Conservation (phyloP, 1,140 invertebrate species). For the Drosophila kohkoa region DNA sequence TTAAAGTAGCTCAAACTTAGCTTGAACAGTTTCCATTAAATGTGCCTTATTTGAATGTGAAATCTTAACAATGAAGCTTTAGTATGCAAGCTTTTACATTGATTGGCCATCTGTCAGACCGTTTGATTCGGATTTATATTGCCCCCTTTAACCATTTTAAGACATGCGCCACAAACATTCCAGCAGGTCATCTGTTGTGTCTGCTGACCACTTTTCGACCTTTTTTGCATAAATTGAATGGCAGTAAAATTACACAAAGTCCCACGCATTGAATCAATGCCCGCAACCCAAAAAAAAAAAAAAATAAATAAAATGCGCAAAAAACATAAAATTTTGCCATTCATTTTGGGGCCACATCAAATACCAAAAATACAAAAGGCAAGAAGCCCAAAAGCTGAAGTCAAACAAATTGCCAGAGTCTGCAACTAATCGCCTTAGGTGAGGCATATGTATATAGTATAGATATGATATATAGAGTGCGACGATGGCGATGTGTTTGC, state of each 20-base stretch:
- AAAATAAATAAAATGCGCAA: slow-evolving; percentile 26
- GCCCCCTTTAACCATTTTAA: neutral
- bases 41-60: neutral
- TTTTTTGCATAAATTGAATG: slow-evolving; percentile 34
- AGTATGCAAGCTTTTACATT: neutral
- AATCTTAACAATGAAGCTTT: neutral
- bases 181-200: neutral
- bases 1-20: too few species aligned
- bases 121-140: neutral
- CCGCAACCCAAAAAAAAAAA: slow-evolving; percentile 28
- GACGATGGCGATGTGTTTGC: neutral
- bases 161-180: neutral
- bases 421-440: slow-evolving; percentile 55
- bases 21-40: neutral
- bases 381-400: slow-evolving; percentile 28
- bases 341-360: slow-evolving; percentile 14
- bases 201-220: slow-evolving; percentile 6
- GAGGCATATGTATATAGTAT: neutral
- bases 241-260: slow-evolving; percentile 17
- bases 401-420: slow-evolving; percentile 56
- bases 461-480: too few species aligned
- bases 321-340: slow-evolving; percentile 21
- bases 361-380: slow-evolving; percentile 1
- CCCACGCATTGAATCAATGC: slow-evolving; percentile 30
- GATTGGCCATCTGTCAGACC: neutral